A percentile compares a stretch with the other conserved stretches of the same genome.
These are phyloP conservation scores for Oryzias melastigma DNA, from an alignment of 2,113 vertebrate species.

Conservation along the genomic window DNA sequence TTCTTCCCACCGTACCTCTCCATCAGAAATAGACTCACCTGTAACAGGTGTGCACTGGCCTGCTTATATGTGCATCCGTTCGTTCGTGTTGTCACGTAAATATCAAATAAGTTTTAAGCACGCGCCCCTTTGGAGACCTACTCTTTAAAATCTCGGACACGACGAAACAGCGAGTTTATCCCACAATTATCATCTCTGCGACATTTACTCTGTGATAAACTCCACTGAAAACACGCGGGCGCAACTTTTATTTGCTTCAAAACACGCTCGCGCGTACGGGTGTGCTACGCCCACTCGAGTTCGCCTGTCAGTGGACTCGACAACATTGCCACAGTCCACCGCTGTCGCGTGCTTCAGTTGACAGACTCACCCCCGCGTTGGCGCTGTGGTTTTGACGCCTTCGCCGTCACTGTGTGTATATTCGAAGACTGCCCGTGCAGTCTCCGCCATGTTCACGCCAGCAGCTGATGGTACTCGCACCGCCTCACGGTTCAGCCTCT, in stretches of 20 bases:
- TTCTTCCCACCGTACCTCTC: too few relatives aligned
- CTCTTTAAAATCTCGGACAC: slow-evolving; percentile 10
- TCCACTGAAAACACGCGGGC: slow-evolving; percentile 8
- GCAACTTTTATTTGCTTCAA: slow-evolving; percentile 61
- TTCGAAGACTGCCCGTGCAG: slow-evolving; percentile 73
- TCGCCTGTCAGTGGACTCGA: slow-evolving; percentile 43
- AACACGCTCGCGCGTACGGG: slow-evolving; percentile 39
- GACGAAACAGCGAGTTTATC: slow-evolving; percentile 12
- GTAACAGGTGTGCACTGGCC: slow-evolving; percentile 6
- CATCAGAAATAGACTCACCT: not conserved
- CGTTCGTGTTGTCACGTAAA: too few relatives aligned
- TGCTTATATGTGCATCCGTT: too few relatives aligned
- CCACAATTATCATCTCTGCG: not conserved
- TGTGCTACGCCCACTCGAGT: slow-evolving; percentile 61
- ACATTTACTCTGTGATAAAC: slow-evolving; percentile 15
- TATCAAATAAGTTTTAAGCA: not conserved
- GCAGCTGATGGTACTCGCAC: slow-evolving; percentile 41
- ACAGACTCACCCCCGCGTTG: slow-evolving; percentile 72
- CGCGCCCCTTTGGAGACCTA: slow-evolving; percentile 47
- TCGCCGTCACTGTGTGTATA: slow-evolving; percentile 73
- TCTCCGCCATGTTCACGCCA: slow-evolving; percentile 76
- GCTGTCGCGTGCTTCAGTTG: not conserved
- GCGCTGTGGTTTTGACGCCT: slow-evolving; percentile 58
- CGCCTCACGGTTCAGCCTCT: slow-evolving; percentile 46
- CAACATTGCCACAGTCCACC: slow-evolving; percentile 21